Evolutionary conservation across 2,888 invertebrate genomes (phyloP), one percentile per base, ranked within the genome.

Genomic region (Hirudinaria manillensis): DNA sequence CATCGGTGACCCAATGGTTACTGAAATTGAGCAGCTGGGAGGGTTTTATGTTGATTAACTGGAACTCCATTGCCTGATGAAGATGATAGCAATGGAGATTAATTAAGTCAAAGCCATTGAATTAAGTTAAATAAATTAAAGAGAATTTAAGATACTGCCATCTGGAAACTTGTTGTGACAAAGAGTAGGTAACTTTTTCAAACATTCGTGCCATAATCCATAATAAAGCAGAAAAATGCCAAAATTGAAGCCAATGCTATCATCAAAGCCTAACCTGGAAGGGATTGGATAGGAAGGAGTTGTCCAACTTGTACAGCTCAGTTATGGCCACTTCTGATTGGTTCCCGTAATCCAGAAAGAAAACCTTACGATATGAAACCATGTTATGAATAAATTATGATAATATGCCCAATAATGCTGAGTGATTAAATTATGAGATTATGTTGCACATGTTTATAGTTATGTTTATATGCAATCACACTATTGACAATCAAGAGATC

Each of bases 271-370:
- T 55, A 55, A 83, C 83, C 82, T 81, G 82, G 74, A 80, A 79
- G 16, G 81, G 81, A 16, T 79, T 75, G 27, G 77, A 67, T 16
- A 78, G 67, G 13, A 82, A 76, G 21, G 80, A 67, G 7, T 78
- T 72, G 13, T 76, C 73, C 24, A 83, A 65, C 24, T 76, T 70
- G 61, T 78, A 72, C 21, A 84, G 77, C 21, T 79, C 76, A 19
- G 78, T 78, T 16, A 78, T 72, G 0, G 75, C 70, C 19, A 82
- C 76, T 7, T 34, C 72, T 10, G 79, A 79, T 19, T 77, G 86
- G 80, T 89, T 89, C 24, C 94, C 94, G 84, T 89, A 91, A 86
- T 95, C 94, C 72, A 94, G 89, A 83, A 90, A 93, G 73, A 89
- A 87, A 36, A 79, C 78, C 77, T 67, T 6, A 45, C 29, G 24